Conservation (phyloP, 1,140 invertebrate species). For the Littorina saxatilis region DNA sequence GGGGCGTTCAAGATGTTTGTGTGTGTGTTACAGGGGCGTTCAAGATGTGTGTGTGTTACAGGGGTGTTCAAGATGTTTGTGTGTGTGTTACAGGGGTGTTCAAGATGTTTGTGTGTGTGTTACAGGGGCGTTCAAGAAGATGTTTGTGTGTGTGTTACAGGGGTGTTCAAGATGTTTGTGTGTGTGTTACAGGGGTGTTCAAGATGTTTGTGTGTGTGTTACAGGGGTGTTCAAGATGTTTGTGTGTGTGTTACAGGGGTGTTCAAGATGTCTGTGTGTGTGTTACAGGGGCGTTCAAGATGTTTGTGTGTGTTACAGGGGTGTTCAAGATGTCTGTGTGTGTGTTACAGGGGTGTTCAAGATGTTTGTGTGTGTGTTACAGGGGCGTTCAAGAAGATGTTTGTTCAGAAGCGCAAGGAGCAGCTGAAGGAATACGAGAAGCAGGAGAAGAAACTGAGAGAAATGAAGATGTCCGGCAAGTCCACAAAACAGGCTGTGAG, state of each 20-base stretch:
- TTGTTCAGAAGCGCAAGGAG: conserved; percentile 95
- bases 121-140: background rate
- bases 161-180: too few species aligned
- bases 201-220: background rate
- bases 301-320: background rate
- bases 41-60: too few species aligned
- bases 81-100: too few species aligned
- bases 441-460: conserved; percentile 96
- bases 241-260: conserved; percentile 38
- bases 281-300: background rate
- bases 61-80: too few species aligned
- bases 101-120: too few species aligned
- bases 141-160: background rate
- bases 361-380: conserved; percentile 26
- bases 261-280: too few species aligned
- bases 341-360: background rate
- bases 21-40: too few species aligned
- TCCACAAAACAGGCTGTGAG: conserved; percentile 94
- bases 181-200: too few species aligned
- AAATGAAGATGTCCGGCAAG: conserved; percentile 95
- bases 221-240: background rate
- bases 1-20: too few species aligned
- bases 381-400: conserved; percentile 97
- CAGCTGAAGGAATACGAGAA: conserved; percentile 98
- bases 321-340: background rate